Evolutionary conservation across 2,113 vertebrate genomes (phyloP).

Genomic region (Dicentrarchus labrax): DNA sequence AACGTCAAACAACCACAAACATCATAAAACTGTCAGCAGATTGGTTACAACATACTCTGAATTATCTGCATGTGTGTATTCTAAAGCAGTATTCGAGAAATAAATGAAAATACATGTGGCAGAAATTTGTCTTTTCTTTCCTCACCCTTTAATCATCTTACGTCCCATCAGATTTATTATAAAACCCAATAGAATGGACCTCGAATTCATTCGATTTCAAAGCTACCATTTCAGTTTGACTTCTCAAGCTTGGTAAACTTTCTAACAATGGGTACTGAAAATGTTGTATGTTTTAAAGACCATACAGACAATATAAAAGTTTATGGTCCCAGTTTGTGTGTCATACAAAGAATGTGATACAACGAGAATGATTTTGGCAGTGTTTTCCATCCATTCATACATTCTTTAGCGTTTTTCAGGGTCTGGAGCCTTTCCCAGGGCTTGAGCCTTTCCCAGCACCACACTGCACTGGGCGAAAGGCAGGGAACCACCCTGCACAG

Average conservation of each 20-base stretch:
- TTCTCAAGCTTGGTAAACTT: not conserved
- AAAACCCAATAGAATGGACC: too few species aligned
- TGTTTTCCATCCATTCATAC: conserved; percentile 38
- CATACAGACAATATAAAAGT: not conserved
- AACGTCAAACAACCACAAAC: not conserved
- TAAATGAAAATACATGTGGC: not conserved
- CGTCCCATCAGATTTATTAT: not conserved
- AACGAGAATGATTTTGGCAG: not conserved
- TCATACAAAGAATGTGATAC: not conserved
- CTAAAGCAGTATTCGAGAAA: not conserved
- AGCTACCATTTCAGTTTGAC: not conserved
- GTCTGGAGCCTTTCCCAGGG: not conserved
- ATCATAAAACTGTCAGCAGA: conserved; percentile 2
- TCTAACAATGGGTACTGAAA: not conserved
- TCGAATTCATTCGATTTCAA: too few species aligned
- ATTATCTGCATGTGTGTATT: not conserved
- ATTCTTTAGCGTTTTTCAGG: not conserved
- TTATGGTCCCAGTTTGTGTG: not conserved
- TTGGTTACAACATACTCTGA: not conserved
- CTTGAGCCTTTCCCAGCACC: conserved; percentile 31
- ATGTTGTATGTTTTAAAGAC: not conserved
- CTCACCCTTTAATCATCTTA: not conserved
- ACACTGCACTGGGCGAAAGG: conserved; percentile 40
- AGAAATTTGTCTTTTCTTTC: not conserved
- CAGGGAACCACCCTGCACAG: conserved; percentile 44